Conservation (phyloP, 1,140 invertebrate species). For the Andrena cerasifolii region DNA sequence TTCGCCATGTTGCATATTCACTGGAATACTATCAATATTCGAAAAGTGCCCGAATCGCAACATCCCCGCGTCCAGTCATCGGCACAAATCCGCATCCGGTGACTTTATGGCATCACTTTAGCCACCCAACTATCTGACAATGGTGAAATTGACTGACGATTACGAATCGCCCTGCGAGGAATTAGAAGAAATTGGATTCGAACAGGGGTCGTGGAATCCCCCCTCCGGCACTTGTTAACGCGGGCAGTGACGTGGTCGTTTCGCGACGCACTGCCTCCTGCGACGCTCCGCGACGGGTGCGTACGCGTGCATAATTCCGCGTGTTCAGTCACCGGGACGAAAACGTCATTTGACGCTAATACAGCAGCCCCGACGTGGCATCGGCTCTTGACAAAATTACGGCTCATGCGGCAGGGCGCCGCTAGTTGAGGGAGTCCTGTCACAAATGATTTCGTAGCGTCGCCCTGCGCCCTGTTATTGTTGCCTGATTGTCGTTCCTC, state of each 20-base stretch:
- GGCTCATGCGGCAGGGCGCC: not conserved
- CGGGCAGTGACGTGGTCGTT: not conserved
- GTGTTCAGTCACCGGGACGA: constrained; percentile 24
- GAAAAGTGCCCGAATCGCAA: too few species aligned
- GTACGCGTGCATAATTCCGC: constrained; percentile 50
- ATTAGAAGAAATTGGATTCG: constrained; percentile 13
- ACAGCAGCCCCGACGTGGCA: constrained; percentile 9
- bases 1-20: too few species aligned
- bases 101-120: not conserved
- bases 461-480: constrained; percentile 9
- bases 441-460: constrained; percentile 19
- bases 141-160: not conserved
- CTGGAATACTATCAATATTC: too few species aligned
- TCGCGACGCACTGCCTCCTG: constrained; percentile 34
- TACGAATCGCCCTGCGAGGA: not conserved
- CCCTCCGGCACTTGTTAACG: constrained; percentile 1
- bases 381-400: constrained; percentile 55
- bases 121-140: not conserved
- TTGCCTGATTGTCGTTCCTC: not conserved
- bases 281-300: constrained; percentile 30
- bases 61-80: too few species aligned
- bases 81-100: not conserved
- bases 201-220: not conserved
- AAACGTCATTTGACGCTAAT: constrained; percentile 51
- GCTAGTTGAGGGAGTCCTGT: constrained; percentile 14